Evolutionary conservation across 2,888 invertebrate genomes (phyloP).

Genomic region (Megaustenia siamemsis): DNA sequence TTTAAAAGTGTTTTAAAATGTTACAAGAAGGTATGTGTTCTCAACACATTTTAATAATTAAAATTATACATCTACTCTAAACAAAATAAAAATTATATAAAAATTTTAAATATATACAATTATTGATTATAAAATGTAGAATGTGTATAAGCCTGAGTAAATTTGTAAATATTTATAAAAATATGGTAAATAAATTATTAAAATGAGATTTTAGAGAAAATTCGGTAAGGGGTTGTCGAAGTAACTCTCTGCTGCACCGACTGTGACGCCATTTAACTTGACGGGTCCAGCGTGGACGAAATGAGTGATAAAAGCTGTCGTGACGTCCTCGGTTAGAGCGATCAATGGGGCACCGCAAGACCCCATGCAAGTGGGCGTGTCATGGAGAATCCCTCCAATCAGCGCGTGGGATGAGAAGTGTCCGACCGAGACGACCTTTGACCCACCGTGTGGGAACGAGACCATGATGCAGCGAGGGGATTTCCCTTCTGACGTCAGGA

Average conservation of each 20-base stretch:
- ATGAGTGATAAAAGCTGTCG: not conserved
- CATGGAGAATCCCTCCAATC: constrained; percentile 38
- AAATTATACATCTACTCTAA: too few relatives aligned
- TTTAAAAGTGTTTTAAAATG: too few relatives aligned
- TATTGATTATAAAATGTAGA: too few relatives aligned
- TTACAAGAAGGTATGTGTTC: too few relatives aligned
- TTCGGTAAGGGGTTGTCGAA: not conserved
- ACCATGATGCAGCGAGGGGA: constrained; percentile 6
- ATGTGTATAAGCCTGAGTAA: too few relatives aligned
- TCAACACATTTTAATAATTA: too few relatives aligned
- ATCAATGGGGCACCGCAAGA: constrained; percentile 47
- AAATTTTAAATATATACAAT: too few relatives aligned
- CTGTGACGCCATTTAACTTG: constrained; percentile 5
- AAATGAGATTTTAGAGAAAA: too few relatives aligned
- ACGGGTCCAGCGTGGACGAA: constrained; percentile 37
- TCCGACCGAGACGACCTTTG: constrained; percentile 41
- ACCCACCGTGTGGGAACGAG: constrained; percentile 40
- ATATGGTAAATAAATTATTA: too few relatives aligned
- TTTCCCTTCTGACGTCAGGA: too few relatives aligned
- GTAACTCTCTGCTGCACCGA: constrained; percentile 25
- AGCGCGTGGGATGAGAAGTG: constrained; percentile 29
- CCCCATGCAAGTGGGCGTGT: constrained; percentile 51
- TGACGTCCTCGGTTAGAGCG: not conserved
- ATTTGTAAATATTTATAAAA: too few relatives aligned
- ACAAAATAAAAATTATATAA: too few relatives aligned